Evolutionary conservation across 2,888 invertebrate genomes (phyloP).

Genomic region (Acanthoscelides obtectus): DNA sequence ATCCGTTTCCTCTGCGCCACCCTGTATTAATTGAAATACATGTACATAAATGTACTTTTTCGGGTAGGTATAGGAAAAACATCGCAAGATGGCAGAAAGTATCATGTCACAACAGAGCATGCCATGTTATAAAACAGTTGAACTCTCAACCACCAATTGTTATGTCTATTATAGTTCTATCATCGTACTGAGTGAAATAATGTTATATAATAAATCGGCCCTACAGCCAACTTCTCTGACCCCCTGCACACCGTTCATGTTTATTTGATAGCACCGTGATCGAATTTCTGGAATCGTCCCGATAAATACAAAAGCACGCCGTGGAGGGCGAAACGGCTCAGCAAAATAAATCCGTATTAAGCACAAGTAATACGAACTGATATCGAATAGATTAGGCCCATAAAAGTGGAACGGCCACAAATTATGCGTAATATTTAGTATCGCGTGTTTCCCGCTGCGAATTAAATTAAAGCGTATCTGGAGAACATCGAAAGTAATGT

Average conservation of each 20-base stretch:
- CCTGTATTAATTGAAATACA: no score
- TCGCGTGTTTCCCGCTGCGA: constrained; percentile 43
- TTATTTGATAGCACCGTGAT: neutral
- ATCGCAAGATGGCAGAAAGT: no score
- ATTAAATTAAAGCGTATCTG: constrained; percentile 48
- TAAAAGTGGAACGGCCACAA: constrained; percentile 42
- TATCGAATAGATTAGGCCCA: constrained; percentile 32
- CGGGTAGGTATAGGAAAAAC: no score
- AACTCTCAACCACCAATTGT: no score
- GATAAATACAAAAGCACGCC: constrained; percentile 7
- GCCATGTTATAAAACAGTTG: no score
- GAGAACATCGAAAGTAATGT: constrained; percentile 46
- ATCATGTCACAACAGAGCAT: no score
- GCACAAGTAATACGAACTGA: constrained; percentile 30
- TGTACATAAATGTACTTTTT: no score
- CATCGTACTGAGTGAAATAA: no score
- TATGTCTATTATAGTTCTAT: no score
- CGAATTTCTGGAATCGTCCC: neutral
- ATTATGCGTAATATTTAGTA: constrained; percentile 44
- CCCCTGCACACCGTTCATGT: neutral
- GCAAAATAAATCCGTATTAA: constrained; percentile 30
- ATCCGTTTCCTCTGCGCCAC: no score
- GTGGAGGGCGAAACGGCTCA: neutral
- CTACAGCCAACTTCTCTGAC: neutral
- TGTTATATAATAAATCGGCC: no score